phyloP scores from a whole-genome alignment of 2,888 invertebrate species.

The Nymphalis c-album region DNA sequence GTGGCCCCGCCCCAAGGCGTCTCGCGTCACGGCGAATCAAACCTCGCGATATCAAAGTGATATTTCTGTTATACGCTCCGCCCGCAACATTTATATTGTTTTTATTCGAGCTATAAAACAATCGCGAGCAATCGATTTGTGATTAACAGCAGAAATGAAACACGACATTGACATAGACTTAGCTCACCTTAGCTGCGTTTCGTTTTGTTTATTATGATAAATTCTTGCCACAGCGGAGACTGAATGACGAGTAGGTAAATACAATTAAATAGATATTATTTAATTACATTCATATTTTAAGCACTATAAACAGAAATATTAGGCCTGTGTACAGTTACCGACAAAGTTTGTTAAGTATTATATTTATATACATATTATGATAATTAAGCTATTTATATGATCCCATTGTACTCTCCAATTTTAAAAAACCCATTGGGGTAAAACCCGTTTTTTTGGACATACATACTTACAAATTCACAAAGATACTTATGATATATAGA shows the following conservation, averaged over 20 bases:
- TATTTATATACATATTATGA: too few species aligned
- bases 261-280: neutral
- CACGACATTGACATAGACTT: slow-evolving; percentile 15
- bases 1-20: slow-evolving; percentile 75
- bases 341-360: too few species aligned
- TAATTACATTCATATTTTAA: too few species aligned
- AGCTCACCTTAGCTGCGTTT: neutral
- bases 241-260: neutral
- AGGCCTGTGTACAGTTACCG: too few species aligned
- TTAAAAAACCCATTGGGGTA: too few species aligned
- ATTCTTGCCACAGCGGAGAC: slow-evolving; percentile 15
- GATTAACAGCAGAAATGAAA: slow-evolving; percentile 29
- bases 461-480: too few species aligned
- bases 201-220: slow-evolving; percentile 14
- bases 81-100: slow-evolving; percentile 73
- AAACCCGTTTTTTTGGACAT: too few species aligned
- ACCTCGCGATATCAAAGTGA: slow-evolving; percentile 77
- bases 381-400: too few species aligned
- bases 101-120: slow-evolving; percentile 78
- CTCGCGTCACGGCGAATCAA: slow-evolving; percentile 75
- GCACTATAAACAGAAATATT: too few species aligned
- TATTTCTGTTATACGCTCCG: slow-evolving; percentile 74
- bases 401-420: too few species aligned
- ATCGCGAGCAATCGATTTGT: slow-evolving; percentile 46
- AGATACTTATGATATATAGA: too few species aligned